Base-by-base conservation (phyloP, 1,140 invertebrate genomes). In the Diabrotica virgifera region DNA sequence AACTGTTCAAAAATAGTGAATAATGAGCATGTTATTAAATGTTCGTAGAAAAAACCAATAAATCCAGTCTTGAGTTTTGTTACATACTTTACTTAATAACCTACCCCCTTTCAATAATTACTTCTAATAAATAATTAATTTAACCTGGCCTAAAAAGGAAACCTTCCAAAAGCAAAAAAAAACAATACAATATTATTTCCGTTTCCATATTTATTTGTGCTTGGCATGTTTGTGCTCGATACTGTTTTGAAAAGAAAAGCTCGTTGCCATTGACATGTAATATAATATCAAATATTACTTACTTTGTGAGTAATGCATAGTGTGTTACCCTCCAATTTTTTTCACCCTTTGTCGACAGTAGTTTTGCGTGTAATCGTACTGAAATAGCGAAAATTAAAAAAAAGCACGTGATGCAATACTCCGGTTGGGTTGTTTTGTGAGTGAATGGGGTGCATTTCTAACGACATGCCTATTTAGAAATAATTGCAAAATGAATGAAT, bases 371-470 rank as follows among this genome's bases (percentile, higher is more conserved):
- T 46, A 46, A 46, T n/a, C n/a, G 8, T 8, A 46, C n/a, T n/a
- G 40, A 46, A 46, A 46, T 46, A 46, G 8, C 40, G 40, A 46
- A 6, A 46, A 46, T 46, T 46, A n/a, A 3, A n/a, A 46, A 10
- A 46, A 46, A 46, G n/a, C 40, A 46, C 40, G 40, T 46, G 40
- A 46, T 46, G 40, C n/a, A 46, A 46, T 46, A 46, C n/a, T 46
- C n/a, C 40, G 8, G 40, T 46, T 8, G 40, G 5, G 40, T 46
- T 8, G n/a, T n/a, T 46, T 24, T 1, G 24, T 24, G 1, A 24
- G 24, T 46, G n/a, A 8, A 46, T 46, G n/a, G 40, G 40, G 40
- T 46, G 40, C 40, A 46, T 46, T 46, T 46, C 40, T 46, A 46
- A 46, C 40, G 40, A 10, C 40, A n/a, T 24, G 24, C 24, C 24